A percentile compares a stretch with the other conserved stretches of the same genome.
Conservation (phyloP, 2,797 vertebrate species). For the Glossophaga mutica region DNA sequence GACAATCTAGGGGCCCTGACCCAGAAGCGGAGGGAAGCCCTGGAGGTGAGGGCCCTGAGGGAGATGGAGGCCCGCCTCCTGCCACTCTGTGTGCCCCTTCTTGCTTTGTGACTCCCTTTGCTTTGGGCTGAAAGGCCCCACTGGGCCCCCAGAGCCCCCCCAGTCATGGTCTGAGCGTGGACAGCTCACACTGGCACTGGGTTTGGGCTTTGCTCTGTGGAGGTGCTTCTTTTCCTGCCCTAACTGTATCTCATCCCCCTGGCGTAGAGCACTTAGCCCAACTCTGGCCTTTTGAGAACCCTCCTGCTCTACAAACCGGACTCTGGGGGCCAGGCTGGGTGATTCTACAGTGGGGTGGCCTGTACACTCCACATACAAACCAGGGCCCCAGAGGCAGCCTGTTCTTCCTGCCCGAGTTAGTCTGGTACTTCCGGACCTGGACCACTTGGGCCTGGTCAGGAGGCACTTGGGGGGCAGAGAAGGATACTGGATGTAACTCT, state of each 20-base stretch:
- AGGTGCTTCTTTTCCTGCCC: neutral
- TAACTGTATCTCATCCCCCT: neutral
- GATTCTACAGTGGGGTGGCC: neutral
- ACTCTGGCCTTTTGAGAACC: neutral
- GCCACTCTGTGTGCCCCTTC: neutral
- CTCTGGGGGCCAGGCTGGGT: neutral
- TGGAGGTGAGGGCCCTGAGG: slow-evolving; percentile 88
- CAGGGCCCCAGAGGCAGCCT: neutral
- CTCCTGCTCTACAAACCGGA: neutral
- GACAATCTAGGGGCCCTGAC: slow-evolving; percentile 93
- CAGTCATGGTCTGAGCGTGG: neutral
- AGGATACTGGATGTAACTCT: neutral
- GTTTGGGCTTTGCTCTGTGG: neutral
- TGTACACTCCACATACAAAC: neutral
- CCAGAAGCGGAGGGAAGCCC: slow-evolving; percentile 95
- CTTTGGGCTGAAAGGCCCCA: neutral
- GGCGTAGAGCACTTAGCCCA: neutral
- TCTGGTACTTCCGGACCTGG: neutral
- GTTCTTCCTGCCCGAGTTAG: neutral
- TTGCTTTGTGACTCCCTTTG: neutral
- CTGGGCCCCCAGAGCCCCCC: neutral
- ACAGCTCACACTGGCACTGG: neutral
- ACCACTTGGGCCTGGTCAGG: neutral
- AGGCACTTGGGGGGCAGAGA: neutral
- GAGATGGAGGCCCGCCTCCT: neutral